Percentiles rank a stretch among this genome's conserved stretches.
phyloP scores from a whole-genome alignment of 2,113 vertebrate genomes.

The Epinephelus lanceolatus region DNA sequence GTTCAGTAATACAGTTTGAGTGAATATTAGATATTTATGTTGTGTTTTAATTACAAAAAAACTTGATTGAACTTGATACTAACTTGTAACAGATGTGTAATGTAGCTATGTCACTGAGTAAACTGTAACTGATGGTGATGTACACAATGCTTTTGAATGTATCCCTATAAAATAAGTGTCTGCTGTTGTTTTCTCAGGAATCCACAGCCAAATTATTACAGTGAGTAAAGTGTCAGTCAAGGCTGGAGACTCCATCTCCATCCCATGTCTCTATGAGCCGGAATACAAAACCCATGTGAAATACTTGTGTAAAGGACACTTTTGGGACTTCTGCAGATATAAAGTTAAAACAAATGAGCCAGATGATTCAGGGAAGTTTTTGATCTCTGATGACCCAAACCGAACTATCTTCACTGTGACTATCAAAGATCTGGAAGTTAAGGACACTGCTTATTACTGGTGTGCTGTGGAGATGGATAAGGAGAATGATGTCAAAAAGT shows the following conservation, averaged over 20 bases:
- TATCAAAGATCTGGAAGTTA: not conserved
- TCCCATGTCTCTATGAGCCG: slow-evolving; percentile 43
- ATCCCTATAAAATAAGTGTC: not conserved
- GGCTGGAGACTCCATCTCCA: slow-evolving; percentile 19
- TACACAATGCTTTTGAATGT: not conserved
- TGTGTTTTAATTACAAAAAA: not conserved
- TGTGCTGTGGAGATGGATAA: slow-evolving; percentile 34
- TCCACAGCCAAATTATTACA: slow-evolving; percentile 1
- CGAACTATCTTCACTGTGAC: slow-evolving; percentile 49
- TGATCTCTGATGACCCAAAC: slow-evolving; percentile 34
- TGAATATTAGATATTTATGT: not conserved
- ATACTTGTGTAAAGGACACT: slow-evolving; percentile 1
- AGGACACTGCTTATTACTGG: not conserved
- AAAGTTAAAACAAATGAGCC: not conserved
- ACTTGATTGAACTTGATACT: not conserved
- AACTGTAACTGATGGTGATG: not conserved
- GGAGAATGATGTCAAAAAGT: not conserved
- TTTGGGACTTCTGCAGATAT: accelerated
- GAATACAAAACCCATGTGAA: not conserved
- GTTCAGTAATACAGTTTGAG: not conserved
- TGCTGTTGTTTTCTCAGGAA: slow-evolving; percentile 37
- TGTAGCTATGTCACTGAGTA: not conserved
- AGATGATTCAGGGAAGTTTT: not conserved
- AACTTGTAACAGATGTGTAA: not conserved
- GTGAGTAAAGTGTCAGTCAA: slow-evolving; percentile 21